phyloP scores from a whole-genome alignment of 2,113 vertebrate genomes.

The human region DNA sequence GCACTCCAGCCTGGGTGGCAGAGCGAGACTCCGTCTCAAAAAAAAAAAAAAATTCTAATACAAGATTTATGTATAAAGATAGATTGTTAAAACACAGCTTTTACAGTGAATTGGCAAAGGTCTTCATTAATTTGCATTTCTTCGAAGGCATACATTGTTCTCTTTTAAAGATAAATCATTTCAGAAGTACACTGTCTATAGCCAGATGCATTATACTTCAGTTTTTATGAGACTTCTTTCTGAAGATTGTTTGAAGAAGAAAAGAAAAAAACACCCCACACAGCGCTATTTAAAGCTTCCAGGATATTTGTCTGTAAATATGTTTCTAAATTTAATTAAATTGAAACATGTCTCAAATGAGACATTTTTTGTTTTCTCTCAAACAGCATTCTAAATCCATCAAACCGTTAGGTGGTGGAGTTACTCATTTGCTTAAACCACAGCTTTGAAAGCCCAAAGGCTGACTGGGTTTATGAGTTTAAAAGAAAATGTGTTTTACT shows the following conservation, averaged over 20 bases:
- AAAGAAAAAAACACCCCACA: background rate
- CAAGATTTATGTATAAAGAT: background rate
- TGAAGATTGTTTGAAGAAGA: conserved; percentile 7
- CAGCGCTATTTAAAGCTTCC: background rate
- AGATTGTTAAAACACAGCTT: background rate
- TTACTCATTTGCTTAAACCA: conserved; percentile 49
- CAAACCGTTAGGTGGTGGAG: background rate
- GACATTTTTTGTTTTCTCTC: conserved; percentile 30
- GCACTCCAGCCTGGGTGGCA: too few species aligned
- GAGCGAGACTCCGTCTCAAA: too few species aligned
- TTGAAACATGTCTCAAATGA: conserved; percentile 37
- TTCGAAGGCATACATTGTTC: conserved; percentile 9
- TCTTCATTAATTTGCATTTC: background rate
- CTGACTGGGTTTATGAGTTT: background rate
- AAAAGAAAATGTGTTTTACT: conserved; percentile 40
- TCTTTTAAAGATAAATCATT: conserved; percentile 36
- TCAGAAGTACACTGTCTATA: background rate
- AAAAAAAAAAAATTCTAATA: background rate
- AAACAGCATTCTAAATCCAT: conserved; percentile 21
- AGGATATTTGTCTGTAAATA: conserved; percentile 62
- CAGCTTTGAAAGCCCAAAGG: conserved; percentile 11
- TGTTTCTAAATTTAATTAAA: conserved; percentile 70
- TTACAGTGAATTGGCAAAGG: background rate
- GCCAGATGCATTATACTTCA: background rate
- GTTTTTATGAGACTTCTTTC: background rate